A percentile compares a stretch with the other conserved stretches of the same genome.
Conservation (phyloP, 2,113 vertebrate species). For the Eulemur rufifrons region DNA sequence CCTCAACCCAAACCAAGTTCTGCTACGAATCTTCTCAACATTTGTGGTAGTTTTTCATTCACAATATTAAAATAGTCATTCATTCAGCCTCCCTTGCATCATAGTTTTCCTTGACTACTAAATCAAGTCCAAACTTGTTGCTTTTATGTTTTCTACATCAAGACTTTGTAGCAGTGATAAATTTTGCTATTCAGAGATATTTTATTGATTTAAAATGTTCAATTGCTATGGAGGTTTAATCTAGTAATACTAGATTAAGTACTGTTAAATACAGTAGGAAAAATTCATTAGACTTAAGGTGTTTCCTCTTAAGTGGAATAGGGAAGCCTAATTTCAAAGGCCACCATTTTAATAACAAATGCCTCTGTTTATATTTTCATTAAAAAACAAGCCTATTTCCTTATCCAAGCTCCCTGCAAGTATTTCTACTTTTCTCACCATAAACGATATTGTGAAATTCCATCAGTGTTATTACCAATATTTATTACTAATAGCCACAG, state of each 20-base stretch:
- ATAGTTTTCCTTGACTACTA: neutral
- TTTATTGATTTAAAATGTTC: conserved; percentile 22
- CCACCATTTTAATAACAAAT: conserved; percentile 49
- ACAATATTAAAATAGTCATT: neutral
- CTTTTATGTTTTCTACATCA: neutral
- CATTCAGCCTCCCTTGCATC: neutral
- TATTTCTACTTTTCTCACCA: conserved; percentile 55
- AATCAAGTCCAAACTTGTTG: neutral
- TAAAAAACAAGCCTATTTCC: conserved; percentile 43
- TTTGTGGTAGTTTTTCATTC: neutral
- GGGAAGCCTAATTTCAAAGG: conserved; percentile 41
- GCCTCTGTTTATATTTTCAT: conserved; percentile 32
- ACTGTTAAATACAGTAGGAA: neutral
- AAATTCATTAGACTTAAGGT: conserved; percentile 23
- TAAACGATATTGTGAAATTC: conserved; percentile 56
- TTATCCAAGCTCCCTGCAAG: conserved; percentile 55
- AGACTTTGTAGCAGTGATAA: neutral
- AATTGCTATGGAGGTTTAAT: neutral
- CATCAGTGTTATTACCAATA: conserved; percentile 65
- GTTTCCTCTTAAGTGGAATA: conserved; percentile 20
- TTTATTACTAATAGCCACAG: conserved; percentile 65
- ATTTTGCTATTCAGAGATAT: neutral
- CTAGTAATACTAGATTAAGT: neutral
- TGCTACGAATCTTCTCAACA: neutral
- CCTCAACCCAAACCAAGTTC: neutral